Conservation (phyloP, 2,113 vertebrate species). For the Anguilla japonica region DNA sequence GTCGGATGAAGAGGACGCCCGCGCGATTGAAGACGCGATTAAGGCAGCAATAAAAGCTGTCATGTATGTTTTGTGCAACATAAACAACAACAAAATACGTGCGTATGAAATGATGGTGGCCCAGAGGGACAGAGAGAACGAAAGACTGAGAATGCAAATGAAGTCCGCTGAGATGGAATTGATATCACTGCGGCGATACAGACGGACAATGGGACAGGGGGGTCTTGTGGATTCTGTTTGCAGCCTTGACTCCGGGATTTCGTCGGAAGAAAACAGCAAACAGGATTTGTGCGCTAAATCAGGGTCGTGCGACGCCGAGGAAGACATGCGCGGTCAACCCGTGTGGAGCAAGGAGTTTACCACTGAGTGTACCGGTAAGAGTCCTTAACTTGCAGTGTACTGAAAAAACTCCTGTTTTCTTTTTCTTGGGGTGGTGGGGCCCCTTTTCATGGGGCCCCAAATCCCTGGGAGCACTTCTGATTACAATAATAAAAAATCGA, state of each 20-base stretch:
- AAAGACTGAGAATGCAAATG: conserved; percentile 10
- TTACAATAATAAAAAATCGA: no score
- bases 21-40: conserved; percentile 26
- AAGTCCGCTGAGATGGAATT: not conserved
- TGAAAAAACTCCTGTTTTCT: no score
- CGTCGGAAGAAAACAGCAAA: not conserved
- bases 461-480: no score
- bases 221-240: not conserved
- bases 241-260: not conserved
- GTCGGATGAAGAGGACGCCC: conserved; percentile 24
- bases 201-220: not conserved
- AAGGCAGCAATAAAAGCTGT: conserved; percentile 33
- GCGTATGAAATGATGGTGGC: conserved; percentile 33
- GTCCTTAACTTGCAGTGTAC: no score
- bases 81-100: conserved; percentile 13
- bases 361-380: not conserved
- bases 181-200: not conserved
- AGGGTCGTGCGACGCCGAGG: not conserved
- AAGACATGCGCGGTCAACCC: not conserved
- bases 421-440: no score
- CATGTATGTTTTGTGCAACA: conserved; percentile 23
- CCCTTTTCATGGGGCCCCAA: no score
- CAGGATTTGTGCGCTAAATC: not conserved
- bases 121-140: conserved; percentile 36
- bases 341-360: not conserved